Percentiles rank a stretch among this genome's conserved stretches.
phyloP scores from a whole-genome alignment of 2,797 vertebrate species.

The Argya squamiceps region DNA sequence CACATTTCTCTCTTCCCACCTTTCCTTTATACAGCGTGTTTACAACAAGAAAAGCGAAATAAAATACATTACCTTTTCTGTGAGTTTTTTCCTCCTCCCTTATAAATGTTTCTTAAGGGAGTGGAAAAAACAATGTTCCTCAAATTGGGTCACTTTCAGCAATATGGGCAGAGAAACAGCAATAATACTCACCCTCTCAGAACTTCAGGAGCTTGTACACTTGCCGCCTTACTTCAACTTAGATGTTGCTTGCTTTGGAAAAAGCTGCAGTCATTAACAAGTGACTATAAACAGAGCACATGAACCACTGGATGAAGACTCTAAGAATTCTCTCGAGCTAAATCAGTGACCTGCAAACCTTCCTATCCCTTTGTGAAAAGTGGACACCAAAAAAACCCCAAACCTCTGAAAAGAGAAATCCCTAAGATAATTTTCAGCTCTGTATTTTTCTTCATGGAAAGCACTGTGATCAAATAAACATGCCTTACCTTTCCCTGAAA shows the following conservation, averaged over 20 bases:
- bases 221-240: not conserved
- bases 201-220: not conserved
- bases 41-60: not conserved
- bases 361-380: not conserved
- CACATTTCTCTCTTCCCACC: not conserved
- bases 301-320: not conserved
- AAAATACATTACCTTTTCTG: not conserved
- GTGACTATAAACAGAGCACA: not conserved
- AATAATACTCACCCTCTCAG: not conserved
- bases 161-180: not conserved
- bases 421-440: not conserved
- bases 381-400: not conserved
- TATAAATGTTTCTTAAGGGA: not conserved
- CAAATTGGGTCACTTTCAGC: not conserved
- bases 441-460: not conserved
- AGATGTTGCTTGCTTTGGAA: not conserved
- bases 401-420: not conserved
- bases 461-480: not conserved
- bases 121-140: not conserved
- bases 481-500: slow-evolving; percentile 83
- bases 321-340: not conserved
- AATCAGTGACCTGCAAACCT: not conserved
- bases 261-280: not conserved
- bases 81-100: not conserved
- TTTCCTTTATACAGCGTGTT: not conserved